These are phyloP conservation scores for Bettongia penicillata DNA, from an alignment of 2,113 vertebrate genomes.

Conservation along the genomic window DNA sequence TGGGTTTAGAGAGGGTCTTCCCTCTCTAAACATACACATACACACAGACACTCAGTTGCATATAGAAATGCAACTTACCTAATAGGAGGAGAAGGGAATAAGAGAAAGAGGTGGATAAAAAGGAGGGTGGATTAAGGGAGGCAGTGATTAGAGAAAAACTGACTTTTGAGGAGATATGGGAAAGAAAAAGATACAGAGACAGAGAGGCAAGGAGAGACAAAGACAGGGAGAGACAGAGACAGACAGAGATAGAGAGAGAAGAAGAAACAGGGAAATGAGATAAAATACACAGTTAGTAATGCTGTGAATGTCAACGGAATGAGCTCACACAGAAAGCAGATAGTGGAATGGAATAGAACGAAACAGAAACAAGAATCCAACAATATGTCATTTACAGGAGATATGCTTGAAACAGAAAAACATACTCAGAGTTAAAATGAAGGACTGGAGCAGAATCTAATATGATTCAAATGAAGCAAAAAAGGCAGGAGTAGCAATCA, in stretches of 20 bases:
- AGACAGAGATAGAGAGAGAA: too few relatives aligned
- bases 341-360: not conserved
- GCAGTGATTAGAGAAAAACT: not conserved
- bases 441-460: not conserved
- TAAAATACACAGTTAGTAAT: not conserved
- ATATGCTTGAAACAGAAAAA: not conserved
- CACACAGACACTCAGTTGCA: not conserved
- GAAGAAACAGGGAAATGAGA: not conserved
- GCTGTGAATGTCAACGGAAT: not conserved
- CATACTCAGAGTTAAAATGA: not conserved
- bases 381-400: not conserved
- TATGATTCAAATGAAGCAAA: not conserved
- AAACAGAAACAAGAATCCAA: not conserved
- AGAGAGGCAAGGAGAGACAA: too few relatives aligned
- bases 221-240: too few relatives aligned
- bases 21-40: too few relatives aligned
- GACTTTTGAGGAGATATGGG: not conserved
- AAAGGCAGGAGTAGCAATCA: not conserved
- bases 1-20: too few relatives aligned
- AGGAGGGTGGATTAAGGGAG: not conserved
- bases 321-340: not conserved
- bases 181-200: too few relatives aligned
- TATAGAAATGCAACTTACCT: not conserved
- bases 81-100: not conserved
- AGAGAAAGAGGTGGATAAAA: not conserved